Conservation (phyloP, 2,888 invertebrate species). For the Epinotia bilunana region DNA sequence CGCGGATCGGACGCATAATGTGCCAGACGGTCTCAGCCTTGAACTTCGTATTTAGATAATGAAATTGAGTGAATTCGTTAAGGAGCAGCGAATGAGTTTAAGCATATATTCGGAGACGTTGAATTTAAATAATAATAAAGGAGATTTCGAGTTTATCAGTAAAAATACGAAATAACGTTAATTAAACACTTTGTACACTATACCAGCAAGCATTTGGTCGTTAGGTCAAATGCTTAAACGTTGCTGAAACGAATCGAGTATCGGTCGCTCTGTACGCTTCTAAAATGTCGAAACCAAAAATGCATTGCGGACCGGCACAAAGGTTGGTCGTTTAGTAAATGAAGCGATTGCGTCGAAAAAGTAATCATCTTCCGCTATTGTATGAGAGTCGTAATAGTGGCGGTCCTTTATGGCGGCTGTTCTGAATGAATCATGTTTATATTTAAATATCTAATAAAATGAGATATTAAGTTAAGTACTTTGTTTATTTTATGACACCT, state of each 20-base stretch:
- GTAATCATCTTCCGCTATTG: neutral
- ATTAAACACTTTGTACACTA: neutral
- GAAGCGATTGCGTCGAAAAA: conserved; percentile 4
- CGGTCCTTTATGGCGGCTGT: neutral
- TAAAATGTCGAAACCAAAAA: conserved; percentile 9
- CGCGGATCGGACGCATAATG: conserved; percentile 32
- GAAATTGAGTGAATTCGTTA: conserved; percentile 29
- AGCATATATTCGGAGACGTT: neutral
- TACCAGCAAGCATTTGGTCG: neutral
- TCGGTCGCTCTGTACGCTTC: neutral
- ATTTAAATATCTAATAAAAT: neutral
- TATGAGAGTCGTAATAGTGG: neutral
- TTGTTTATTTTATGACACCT: too few species aligned
- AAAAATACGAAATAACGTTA: neutral
- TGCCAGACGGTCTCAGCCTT: conserved; percentile 32
- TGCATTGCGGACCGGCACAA: conserved; percentile 11
- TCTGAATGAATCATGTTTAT: neutral
- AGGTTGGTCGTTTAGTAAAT: conserved; percentile 9
- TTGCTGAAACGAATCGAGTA: conserved; percentile 4
- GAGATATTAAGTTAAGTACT: too few species aligned
- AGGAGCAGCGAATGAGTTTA: neutral
- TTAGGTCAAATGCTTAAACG: neutral
- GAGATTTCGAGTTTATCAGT: neutral
- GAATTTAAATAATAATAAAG: too few species aligned
- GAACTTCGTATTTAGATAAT: conserved; percentile 40